These are phyloP conservation scores for Otocyon megalotis DNA, from an alignment of 2,113 vertebrate species.

Conservation along the genomic window DNA sequence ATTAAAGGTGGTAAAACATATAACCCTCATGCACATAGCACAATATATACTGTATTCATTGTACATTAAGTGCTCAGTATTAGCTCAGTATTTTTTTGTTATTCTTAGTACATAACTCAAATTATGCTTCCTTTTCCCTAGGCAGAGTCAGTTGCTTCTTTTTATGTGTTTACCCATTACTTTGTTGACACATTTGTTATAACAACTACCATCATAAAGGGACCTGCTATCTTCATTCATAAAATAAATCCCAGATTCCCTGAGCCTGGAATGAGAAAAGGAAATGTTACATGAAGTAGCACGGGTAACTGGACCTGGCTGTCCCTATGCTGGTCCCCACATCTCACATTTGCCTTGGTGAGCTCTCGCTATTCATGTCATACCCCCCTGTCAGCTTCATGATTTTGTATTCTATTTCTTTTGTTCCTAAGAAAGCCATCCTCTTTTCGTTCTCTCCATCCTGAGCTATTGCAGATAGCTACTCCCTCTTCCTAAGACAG, in stretches of 20 bases:
- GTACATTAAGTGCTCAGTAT: not conserved
- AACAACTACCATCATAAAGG: not conserved
- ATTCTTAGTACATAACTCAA: slow-evolving; percentile 27
- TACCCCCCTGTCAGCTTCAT: not conserved
- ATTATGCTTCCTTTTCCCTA: slow-evolving; percentile 31
- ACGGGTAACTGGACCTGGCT: not conserved
- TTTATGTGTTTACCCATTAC: slow-evolving; percentile 1
- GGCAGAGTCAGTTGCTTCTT: slow-evolving; percentile 22
- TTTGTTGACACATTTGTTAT: slow-evolving; percentile 44
- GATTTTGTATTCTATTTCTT: not conserved
- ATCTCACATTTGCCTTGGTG: not conserved
- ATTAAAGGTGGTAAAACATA: not conserved
- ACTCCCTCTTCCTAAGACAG: not conserved
- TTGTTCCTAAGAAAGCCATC: not conserved
- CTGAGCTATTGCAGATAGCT: not conserved
- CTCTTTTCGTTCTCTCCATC: not conserved
- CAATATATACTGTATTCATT: not conserved
- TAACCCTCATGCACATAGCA: not conserved
- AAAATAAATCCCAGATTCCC: not conserved
- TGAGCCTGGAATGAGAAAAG: not conserved
- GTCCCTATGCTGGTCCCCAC: not conserved
- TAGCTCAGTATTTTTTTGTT: not conserved
- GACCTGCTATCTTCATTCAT: slow-evolving; percentile 23
- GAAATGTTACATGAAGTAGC: not conserved
- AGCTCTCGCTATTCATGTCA: not conserved